These are phyloP conservation scores for Nothocercus nigrocapillus DNA, from an alignment of 2,113 vertebrate genomes.

Conservation along the genomic window DNA sequence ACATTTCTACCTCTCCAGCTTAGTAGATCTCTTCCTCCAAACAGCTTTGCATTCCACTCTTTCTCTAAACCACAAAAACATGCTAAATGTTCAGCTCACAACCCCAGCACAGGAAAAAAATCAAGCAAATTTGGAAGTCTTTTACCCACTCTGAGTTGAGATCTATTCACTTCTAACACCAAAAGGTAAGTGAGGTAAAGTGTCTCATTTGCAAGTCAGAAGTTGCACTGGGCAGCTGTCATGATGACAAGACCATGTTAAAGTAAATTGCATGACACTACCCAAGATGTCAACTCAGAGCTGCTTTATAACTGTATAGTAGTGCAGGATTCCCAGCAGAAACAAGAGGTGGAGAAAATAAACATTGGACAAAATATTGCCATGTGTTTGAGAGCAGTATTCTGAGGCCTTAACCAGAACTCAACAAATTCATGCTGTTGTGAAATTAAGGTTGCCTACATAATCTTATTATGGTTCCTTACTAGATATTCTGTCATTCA, in stretches of 20 bases:
- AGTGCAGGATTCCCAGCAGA: not conserved
- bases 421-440: not conserved
- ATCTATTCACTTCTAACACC: not conserved
- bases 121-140: not conserved
- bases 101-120: not conserved
- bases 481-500: not conserved
- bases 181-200: not conserved
- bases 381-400: not conserved
- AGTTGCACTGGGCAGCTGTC: not conserved
- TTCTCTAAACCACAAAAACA: not conserved
- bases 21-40: not conserved
- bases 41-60: not conserved
- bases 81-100: not conserved
- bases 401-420: not conserved
- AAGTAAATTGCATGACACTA: not conserved
- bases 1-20: not conserved
- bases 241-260: not conserved
- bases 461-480: not conserved
- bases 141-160: not conserved
- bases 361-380: not conserved
- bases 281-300: not conserved
- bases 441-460: not conserved
- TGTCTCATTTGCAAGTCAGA: not conserved
- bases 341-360: not conserved
- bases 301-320: not conserved